A percentile compares a stretch with the other conserved stretches of the same genome.
Conservation (phyloP, 2,888 invertebrate genomes). For the Pollenia griseotomentosa region DNA sequence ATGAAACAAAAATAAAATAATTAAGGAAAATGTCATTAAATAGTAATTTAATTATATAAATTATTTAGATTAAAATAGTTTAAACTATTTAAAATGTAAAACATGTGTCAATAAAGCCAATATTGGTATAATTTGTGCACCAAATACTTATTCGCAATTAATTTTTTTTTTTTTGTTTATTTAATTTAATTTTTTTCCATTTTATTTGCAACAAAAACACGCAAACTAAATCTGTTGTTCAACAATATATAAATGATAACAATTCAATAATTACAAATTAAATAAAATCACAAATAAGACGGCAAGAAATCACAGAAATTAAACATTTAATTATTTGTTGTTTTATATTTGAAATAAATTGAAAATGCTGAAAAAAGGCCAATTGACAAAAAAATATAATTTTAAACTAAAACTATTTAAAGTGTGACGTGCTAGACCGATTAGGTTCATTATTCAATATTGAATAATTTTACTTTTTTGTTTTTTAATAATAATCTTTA, state of each 20-base stretch:
- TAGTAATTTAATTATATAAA: conserved; percentile 14
- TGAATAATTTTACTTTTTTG: background rate
- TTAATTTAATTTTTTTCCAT: background rate
- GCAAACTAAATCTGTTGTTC: background rate
- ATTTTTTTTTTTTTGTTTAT: background rate
- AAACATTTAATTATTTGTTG: conserved; percentile 29
- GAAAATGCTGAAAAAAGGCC: background rate
- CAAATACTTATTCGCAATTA: background rate
- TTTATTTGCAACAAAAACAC: conserved; percentile 16
- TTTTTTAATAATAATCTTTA: background rate
- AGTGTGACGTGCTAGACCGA: conserved; percentile 1
- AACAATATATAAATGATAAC: background rate
- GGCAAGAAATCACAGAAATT: background rate
- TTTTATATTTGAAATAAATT: background rate
- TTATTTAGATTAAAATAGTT: background rate
- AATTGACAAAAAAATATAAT: background rate
- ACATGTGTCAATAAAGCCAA: background rate
- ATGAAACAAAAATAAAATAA: background rate
- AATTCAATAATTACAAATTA: conserved; percentile 18
- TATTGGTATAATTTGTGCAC: background rate
- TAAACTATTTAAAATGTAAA: background rate
- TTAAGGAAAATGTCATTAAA: conserved; percentile 11
- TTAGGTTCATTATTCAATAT: background rate
- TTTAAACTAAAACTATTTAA: background rate
- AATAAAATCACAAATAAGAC: background rate